Percentiles rank a stretch among this genome's conserved stretches.
Evolutionary conservation across 2,113 vertebrate species (phyloP).

Genomic region (Siniperca knerii): DNA sequence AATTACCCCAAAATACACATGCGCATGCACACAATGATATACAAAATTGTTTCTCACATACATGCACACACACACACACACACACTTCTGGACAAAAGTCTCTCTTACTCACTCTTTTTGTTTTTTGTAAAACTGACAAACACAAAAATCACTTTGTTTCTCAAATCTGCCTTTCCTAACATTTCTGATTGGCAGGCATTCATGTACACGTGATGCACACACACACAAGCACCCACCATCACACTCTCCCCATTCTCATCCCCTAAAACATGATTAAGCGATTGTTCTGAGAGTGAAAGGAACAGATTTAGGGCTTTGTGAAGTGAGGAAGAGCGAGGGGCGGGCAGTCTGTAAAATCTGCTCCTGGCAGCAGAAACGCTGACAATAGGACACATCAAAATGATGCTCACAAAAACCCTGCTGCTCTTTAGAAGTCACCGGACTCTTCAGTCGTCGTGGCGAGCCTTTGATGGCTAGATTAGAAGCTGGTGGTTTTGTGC

Average conservation of each 20-base stretch:
- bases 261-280: conserved; percentile 59
- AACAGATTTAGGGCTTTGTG: conserved; percentile 63
- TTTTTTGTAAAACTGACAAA: background rate
- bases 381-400: conserved; percentile 60
- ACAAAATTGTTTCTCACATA: background rate
- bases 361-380: conserved; percentile 60
- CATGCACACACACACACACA: background rate
- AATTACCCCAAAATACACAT: background rate
- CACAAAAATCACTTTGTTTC: background rate
- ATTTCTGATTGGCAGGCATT: conserved; percentile 61
- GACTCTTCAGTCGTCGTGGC: conserved; percentile 6
- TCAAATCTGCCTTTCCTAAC: conserved; percentile 23
- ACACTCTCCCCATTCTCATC: conserved; percentile 32
- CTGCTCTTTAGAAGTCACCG: conserved; percentile 51
- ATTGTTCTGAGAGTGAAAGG: conserved; percentile 72
- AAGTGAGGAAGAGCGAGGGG: conserved; percentile 50
- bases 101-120: background rate
- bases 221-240: conserved; percentile 34
- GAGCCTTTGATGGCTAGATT: conserved; percentile 27
- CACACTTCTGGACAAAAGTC: background rate
- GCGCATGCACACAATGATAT: background rate
- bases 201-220: conserved; percentile 12
- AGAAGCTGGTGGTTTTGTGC: background rate
- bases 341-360: conserved; percentile 60
- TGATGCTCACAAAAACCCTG: conserved; percentile 36